Conservation (phyloP, 2,113 vertebrate species). For the Hydrolagus affinis region DNA sequence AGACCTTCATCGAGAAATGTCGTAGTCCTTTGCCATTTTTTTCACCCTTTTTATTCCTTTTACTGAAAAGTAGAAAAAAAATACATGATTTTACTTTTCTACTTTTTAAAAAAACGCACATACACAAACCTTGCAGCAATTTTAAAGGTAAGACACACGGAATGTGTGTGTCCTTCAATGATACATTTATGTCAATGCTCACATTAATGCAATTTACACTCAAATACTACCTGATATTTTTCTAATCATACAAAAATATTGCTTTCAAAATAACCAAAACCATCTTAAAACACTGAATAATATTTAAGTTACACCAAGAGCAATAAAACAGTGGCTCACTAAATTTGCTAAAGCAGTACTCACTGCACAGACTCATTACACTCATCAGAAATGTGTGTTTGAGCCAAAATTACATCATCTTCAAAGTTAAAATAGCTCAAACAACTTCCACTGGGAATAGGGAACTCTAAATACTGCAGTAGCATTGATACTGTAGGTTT, state of each 20-base stretch:
- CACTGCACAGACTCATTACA: too few species aligned
- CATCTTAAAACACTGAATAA: background rate
- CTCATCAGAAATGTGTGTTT: background rate
- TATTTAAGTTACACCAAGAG: background rate
- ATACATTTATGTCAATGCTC: too few species aligned
- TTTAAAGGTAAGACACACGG: background rate
- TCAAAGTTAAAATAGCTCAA: background rate
- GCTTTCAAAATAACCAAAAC: background rate
- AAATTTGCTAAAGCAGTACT: too few species aligned
- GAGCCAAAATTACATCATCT: background rate
- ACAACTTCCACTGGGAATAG: background rate
- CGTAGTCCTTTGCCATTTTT: slow-evolving; percentile 95
- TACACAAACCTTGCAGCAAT: background rate
- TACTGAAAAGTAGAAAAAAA: slow-evolving; percentile 55
- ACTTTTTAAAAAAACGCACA: background rate
- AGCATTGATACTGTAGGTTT: background rate
- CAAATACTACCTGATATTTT: too few species aligned
- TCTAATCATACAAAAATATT: background rate
- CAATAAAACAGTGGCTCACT: background rate
- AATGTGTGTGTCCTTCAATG: too few species aligned
- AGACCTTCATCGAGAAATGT: slow-evolving; percentile 99
- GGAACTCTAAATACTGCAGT: background rate
- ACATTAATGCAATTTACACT: too few species aligned
- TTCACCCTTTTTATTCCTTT: slow-evolving; percentile 93
- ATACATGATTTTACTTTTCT: background rate